Percentiles rank a stretch among this genome's conserved stretches.
Evolutionary conservation across 2,113 vertebrate genomes (phyloP).

Genomic region (Heloderma charlesbogerti): DNA sequence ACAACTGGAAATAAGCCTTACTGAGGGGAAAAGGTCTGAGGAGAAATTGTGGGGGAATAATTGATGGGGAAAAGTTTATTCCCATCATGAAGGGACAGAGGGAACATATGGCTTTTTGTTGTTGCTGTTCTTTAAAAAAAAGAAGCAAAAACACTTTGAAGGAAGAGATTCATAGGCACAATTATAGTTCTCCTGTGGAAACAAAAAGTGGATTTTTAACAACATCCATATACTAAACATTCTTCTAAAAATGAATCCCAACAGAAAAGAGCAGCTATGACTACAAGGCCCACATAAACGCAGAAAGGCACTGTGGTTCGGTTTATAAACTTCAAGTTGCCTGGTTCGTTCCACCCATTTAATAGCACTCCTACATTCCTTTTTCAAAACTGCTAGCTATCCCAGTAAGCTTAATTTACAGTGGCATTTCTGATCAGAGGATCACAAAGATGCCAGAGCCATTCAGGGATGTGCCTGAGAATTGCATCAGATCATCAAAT

Average conservation of each 20-base stretch:
- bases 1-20: neutral
- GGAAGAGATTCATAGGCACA: neutral
- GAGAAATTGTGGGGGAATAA: neutral
- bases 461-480: neutral
- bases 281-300: neutral
- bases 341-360: neutral
- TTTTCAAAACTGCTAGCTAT: neutral
- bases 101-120: neutral
- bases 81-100: neutral
- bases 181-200: neutral
- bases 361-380: neutral
- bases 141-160: neutral
- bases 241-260: neutral
- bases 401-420: neutral
- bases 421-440: neutral
- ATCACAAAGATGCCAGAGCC: neutral
- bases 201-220: neutral
- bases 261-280: neutral
- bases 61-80: neutral
- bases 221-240: neutral
- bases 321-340: neutral
- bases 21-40: neutral
- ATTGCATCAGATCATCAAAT: neutral
- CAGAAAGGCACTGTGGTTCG: neutral
- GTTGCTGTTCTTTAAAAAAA: neutral